Conservation (phyloP, 2,888 invertebrate species). For the Caenorhabditis uteleia region DNA sequence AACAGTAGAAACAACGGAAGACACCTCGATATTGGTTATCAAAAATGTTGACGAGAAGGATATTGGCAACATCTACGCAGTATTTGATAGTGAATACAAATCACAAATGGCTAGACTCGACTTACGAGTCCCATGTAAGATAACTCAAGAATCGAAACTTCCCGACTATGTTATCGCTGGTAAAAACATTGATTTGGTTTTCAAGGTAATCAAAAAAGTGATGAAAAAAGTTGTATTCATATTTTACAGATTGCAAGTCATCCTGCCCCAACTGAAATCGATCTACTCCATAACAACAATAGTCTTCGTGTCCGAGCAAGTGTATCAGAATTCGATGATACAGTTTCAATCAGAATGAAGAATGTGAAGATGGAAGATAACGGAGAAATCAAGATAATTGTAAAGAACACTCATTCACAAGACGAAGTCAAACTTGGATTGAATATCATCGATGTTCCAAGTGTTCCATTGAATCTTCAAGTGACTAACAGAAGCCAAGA, state of each 20-base stretch:
- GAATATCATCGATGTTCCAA: constrained; percentile 59
- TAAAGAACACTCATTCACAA: constrained; percentile 30
- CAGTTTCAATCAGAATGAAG: constrained; percentile 74
- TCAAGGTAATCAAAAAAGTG: constrained; percentile 5
- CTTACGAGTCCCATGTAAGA: constrained; percentile 36
- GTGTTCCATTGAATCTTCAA: constrained; percentile 13
- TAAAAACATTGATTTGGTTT: constrained; percentile 47
- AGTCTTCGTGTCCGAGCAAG: constrained; percentile 33
- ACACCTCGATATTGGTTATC: constrained; percentile 38
- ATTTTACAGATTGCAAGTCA: constrained; percentile 30
- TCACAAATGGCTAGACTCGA: constrained; percentile 29
- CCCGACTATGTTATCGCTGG: constrained; percentile 38
- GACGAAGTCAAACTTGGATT: constrained; percentile 36
- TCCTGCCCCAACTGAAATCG: constrained; percentile 53
- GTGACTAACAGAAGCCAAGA: constrained; percentile 3
- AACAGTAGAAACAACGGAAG: constrained; percentile 29
- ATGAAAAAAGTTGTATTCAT: too few relatives aligned
- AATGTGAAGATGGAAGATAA: constrained; percentile 75
- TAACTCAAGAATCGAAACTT: constrained; percentile 16
- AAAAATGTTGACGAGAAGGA: constrained; percentile 59
- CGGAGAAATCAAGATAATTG: constrained; percentile 78
- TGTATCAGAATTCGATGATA: constrained; percentile 68
- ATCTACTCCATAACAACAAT: constrained; percentile 70
- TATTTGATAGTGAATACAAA: constrained; percentile 32
- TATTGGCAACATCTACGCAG: constrained; percentile 51